Conservation (phyloP, 2,888 invertebrate species). For the Spilosoma lubricipeda region DNA sequence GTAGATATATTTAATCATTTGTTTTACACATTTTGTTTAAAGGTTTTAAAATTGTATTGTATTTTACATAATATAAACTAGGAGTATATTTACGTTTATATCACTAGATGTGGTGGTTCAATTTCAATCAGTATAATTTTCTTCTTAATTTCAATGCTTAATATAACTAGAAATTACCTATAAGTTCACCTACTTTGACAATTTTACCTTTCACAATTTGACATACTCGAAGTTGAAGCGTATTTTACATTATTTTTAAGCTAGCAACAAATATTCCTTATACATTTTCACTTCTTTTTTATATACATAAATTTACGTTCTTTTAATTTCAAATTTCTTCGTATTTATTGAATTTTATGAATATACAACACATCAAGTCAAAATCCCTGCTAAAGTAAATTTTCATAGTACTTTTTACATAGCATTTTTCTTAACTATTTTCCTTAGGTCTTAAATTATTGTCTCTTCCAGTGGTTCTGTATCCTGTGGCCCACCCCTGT, state of each 20-base stretch:
- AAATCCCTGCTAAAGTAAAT: background rate
- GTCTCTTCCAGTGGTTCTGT: constrained; percentile 47
- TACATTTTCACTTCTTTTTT: too few relatives aligned
- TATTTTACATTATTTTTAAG: too few relatives aligned
- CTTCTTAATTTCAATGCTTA: background rate
- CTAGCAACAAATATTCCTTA: background rate
- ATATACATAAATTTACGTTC: too few relatives aligned
- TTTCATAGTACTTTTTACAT: background rate
- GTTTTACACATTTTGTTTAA: too few relatives aligned
- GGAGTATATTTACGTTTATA: too few relatives aligned
- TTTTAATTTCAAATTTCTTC: too few relatives aligned
- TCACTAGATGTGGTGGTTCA: background rate
- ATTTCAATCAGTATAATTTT: background rate
- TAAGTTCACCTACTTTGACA: background rate
- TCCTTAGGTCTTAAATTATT: background rate
- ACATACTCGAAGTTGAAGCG: too few relatives aligned
- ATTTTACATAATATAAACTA: too few relatives aligned
- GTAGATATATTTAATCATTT: background rate
- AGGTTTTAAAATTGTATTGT: too few relatives aligned
- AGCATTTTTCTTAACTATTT: background rate
- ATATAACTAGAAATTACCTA: background rate
- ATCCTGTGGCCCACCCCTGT: constrained; percentile 53
- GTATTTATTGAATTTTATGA: too few relatives aligned
- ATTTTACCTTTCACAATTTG: too few relatives aligned
- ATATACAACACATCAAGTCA: too few relatives aligned